These are phyloP conservation scores for Odontothrips loti DNA, from an alignment of 2,888 invertebrate genomes.

Conservation along the genomic window DNA sequence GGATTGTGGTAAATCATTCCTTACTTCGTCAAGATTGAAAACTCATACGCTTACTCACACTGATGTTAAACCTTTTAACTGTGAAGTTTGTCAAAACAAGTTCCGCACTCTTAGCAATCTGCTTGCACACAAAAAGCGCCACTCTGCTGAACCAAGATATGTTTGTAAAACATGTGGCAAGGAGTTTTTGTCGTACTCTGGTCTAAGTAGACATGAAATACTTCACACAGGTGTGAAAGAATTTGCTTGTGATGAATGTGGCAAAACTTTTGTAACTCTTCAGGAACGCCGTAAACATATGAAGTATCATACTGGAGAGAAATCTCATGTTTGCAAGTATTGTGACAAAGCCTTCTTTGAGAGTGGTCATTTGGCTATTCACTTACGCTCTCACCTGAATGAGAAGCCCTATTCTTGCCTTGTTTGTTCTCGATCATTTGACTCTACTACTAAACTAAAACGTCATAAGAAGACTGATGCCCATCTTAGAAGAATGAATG, in stretches of 20 bases:
- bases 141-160: neutral
- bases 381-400: conserved; percentile 11
- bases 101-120: neutral
- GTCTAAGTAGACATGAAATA: neutral
- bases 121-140: conserved; percentile 1
- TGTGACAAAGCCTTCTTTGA: conserved; percentile 12
- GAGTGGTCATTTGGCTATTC: conserved; percentile 11
- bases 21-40: conserved; percentile 1
- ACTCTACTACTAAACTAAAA: neutral
- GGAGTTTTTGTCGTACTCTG: conserved; percentile 8
- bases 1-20: neutral
- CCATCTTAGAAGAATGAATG: conserved; percentile 7
- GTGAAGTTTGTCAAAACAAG: conserved; percentile 1
- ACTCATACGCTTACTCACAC: neutral
- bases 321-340: conserved; percentile 3
- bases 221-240: conserved; percentile 11
- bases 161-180: conserved; percentile 12
- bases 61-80: neutral
- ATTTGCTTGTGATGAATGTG: conserved; percentile 9
- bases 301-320: conserved; percentile 15
- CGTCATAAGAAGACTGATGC: conserved; percentile 15
- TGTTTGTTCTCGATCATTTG: conserved; percentile 2
- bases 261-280: conserved; percentile 5
- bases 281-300: conserved; percentile 5
- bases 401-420: neutral